Base-by-base conservation (phyloP, 2,888 invertebrate species). In the Lumbricus terrestris region DNA sequence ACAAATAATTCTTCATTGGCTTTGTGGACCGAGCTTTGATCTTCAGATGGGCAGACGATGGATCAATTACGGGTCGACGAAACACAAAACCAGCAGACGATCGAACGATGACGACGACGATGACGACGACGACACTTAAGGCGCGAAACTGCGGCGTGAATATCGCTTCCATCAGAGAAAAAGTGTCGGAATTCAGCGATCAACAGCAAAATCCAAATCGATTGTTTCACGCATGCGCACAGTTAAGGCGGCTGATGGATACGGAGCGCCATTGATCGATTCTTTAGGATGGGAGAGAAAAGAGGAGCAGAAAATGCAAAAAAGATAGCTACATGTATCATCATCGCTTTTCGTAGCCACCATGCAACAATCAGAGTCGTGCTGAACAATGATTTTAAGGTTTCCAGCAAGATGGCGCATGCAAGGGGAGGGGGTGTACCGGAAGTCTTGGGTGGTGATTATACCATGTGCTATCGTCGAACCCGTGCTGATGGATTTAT, bases 41-140 rank as follows among this genome's bases (percentile, higher is more conserved):
- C 69, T 69, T 69, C 29, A 4, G 4, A 29, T 3, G 69, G 29
- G 69, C 29, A 5, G 29, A 29, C 69, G 69, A 69, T n/a, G 13
- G 69, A 69, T 69, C 69, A n/a, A 69, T 69, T 69, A 69, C 69
- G 29, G 47, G 20, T n/a, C n/a, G n/a, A n/a, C n/a, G n/a, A n/a
- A n/a, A n/a, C n/a, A n/a, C n/a, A n/a, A n/a, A n/a, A n/a, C n/a
- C n/a, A n/a, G n/a, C n/a, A n/a, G n/a, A n/a, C n/a, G n/a, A n/a
- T n/a, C n/a, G n/a, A n/a, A n/a, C n/a, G n/a, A n/a, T n/a, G 29
- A 69, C n/a, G 69, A 69, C 29, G 8, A 69, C 69, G 5, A 69
- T 69, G n/a, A n/a, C 69, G 69, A n/a, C 69, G n/a, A n/a, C 69
- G 69, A n/a, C 69, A 69, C 69, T 69, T 69, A n/a, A 69, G 69